These are phyloP conservation scores for Notarius lentiginosus DNA, from an alignment of 2,113 vertebrate genomes.

Conservation along the genomic window DNA sequence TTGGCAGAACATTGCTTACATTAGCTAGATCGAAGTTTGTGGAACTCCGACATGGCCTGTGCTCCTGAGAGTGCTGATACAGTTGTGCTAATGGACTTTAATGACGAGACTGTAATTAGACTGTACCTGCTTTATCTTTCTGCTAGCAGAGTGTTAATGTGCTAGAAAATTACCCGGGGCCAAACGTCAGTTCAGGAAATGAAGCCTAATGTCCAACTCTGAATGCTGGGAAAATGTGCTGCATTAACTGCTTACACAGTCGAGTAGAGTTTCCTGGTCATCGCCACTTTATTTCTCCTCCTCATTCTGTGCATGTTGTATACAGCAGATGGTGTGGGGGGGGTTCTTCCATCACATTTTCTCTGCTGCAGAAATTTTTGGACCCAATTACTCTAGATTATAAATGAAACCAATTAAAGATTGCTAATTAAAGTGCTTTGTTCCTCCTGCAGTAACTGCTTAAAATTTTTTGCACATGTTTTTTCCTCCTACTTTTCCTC, in stretches of 20 bases:
- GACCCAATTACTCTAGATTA: not conserved
- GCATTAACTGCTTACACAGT: not conserved
- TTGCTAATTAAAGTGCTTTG: not conserved
- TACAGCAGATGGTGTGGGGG: conserved; percentile 4
- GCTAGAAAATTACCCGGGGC: conserved; percentile 19
- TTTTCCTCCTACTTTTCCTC: not conserved
- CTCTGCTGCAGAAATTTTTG: conserved; percentile 1
- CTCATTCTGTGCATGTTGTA: not conserved
- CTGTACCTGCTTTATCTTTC: conserved; percentile 10
- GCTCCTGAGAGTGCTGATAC: not conserved
- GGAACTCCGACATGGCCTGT: not conserved
- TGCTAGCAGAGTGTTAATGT: conserved; percentile 5
- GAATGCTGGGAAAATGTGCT: conserved; percentile 5
- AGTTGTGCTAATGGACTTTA: conserved; percentile 8
- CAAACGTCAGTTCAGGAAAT: not conserved
- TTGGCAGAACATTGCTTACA: not conserved
- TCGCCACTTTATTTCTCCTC: not conserved
- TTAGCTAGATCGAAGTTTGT: not conserved
- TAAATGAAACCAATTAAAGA: conserved; percentile 5
- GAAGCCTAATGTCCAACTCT: not conserved
- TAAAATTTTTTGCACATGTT: not conserved
- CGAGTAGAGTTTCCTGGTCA: not conserved
- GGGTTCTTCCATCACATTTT: not conserved
- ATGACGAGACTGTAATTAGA: conserved; percentile 16
- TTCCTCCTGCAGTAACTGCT: not conserved